A percentile compares a stretch with the other conserved stretches of the same genome.
These are phyloP conservation scores for Cephus pulcher DNA, from an alignment of 2,888 invertebrate species.

Conservation along the genomic window DNA sequence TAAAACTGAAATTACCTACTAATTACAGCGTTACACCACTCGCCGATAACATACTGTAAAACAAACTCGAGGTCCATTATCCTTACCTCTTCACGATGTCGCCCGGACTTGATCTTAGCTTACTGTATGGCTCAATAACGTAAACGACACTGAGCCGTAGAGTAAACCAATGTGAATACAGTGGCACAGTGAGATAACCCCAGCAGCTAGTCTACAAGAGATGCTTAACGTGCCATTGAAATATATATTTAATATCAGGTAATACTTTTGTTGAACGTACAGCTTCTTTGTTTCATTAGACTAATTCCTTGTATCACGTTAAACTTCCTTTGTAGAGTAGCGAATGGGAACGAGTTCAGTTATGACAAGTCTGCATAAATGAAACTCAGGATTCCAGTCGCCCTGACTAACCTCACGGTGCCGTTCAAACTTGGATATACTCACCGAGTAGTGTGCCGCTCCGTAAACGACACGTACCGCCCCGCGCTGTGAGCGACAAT, in stretches of 20 bases:
- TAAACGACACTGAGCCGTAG: background rate
- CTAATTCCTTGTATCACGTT: background rate
- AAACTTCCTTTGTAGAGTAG: background rate
- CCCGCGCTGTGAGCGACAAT: background rate
- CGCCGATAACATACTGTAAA: background rate
- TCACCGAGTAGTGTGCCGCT: background rate
- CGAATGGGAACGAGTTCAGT: background rate
- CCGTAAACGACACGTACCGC: background rate
- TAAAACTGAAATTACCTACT: background rate
- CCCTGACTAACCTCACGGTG: background rate
- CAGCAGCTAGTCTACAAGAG: background rate
- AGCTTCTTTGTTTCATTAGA: background rate
- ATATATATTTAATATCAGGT: background rate
- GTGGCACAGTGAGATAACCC: background rate
- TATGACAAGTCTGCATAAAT: background rate
- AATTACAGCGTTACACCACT: background rate
- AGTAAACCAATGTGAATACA: background rate
- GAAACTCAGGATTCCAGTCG: background rate
- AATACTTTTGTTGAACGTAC: background rate
- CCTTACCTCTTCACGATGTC: background rate
- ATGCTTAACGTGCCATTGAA: background rate
- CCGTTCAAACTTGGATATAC: background rate
- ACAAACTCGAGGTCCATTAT: background rate
- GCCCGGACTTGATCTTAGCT: background rate
- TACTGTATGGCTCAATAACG: background rate